These are phyloP conservation scores for Machimus atricapillus DNA, from an alignment of 2,888 invertebrate genomes.

Conservation along the genomic window DNA sequence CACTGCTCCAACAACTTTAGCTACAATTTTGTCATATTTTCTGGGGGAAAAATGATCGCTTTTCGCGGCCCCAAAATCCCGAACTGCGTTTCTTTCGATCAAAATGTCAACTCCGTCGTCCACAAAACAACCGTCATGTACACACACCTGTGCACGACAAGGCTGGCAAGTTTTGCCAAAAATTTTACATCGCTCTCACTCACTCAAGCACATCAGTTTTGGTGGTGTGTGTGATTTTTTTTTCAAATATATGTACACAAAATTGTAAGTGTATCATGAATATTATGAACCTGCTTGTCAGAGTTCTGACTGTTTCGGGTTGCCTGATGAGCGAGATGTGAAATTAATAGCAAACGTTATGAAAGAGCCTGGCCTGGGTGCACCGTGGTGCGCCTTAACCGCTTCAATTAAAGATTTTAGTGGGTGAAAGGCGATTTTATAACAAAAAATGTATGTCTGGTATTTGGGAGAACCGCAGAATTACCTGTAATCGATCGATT, in stretches of 20 bases:
- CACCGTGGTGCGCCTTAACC: neutral
- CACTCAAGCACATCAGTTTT: neutral
- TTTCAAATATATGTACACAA: neutral
- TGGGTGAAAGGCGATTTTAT: neutral
- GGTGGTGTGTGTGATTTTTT: neutral
- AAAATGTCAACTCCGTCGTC: constrained; percentile 17
- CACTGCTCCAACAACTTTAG: neutral
- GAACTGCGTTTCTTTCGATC: constrained; percentile 1
- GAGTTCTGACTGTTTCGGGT: neutral
- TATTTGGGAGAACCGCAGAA: neutral
- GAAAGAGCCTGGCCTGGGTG: neutral
- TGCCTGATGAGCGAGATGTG: neutral
- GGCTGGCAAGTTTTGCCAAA: neutral
- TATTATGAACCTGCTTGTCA: neutral
- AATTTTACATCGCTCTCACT: neutral
- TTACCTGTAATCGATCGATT: neutral
- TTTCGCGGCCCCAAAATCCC: neutral
- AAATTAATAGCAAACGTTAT: neutral
- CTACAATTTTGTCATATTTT: neutral
- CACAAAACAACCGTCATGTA: neutral
- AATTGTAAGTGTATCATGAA: neutral
- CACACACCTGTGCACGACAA: neutral
- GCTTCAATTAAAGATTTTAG: neutral
- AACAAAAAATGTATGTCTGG: neutral
- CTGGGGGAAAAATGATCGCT: neutral